A percentile compares a stretch with the other conserved stretches of the same genome.
Conservation (phyloP, 2,797 vertebrate species). For the Smutsia gigantea region DNA sequence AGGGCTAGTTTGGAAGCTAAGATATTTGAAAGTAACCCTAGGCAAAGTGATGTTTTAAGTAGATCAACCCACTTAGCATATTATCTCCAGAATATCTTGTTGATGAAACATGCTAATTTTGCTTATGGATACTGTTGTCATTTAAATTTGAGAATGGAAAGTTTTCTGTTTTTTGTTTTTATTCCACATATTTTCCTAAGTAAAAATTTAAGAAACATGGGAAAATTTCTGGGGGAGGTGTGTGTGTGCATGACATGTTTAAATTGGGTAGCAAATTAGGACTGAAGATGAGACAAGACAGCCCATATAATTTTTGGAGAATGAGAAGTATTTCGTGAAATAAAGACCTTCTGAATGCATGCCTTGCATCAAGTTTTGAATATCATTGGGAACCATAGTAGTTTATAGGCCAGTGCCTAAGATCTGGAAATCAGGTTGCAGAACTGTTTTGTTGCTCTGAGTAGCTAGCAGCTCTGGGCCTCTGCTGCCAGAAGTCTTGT, state of each 20-base stretch:
- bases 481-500: background rate
- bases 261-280: background rate
- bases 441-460: background rate
- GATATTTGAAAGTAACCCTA: background rate
- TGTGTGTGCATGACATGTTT: background rate
- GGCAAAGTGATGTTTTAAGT: background rate
- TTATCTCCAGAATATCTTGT: background rate
- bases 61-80: background rate
- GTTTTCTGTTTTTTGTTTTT: background rate
- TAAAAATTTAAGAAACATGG: background rate
- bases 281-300: background rate
- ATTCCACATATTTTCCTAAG: background rate
- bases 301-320: background rate
- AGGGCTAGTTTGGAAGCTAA: background rate
- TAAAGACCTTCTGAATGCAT: background rate
- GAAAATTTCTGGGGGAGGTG: background rate
- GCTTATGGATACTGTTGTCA: background rate
- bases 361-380: background rate
- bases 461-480: background rate
- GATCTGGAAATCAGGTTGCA: constrained; percentile 20
- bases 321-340: background rate
- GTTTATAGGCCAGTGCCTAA: background rate
- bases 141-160: background rate
- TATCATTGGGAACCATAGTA: background rate
- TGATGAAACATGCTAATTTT: background rate